Conservation (phyloP, 1,140 invertebrate species). For the Drosophila willistoni region DNA sequence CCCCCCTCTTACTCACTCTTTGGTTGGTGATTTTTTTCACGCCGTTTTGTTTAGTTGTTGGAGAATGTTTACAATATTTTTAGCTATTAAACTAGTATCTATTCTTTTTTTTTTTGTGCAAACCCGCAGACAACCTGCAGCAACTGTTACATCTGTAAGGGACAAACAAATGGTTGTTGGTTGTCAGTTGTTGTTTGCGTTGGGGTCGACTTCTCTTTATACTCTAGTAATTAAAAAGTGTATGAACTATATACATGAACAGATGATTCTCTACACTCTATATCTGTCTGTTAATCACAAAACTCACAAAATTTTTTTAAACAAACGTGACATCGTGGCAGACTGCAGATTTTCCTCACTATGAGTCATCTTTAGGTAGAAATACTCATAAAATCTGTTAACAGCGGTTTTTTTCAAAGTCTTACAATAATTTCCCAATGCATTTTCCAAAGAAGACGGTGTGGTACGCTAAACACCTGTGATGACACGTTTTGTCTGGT, state of each 20-base stretch:
- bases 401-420: background rate
- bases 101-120: background rate
- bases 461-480: background rate
- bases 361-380: background rate
- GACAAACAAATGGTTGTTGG: slow-evolving; percentile 1
- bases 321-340: too few relatives aligned
- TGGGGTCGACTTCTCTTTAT: background rate
- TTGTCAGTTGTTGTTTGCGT: slow-evolving; percentile 3
- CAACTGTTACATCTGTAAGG: slow-evolving; percentile 4
- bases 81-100: slow-evolving; percentile 58
- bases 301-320: too few relatives aligned
- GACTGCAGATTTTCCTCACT: background rate
- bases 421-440: background rate
- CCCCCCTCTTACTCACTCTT: background rate
- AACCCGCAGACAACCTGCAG: background rate
- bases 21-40: slow-evolving; percentile 33
- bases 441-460: background rate
- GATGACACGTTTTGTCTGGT: background rate
- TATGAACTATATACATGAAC: background rate
- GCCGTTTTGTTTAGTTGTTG: slow-evolving; percentile 35
- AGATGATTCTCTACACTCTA: background rate
- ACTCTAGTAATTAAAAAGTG: background rate
- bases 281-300: background rate
- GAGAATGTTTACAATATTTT: slow-evolving; percentile 47
- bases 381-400: background rate